Conservation (phyloP, 2,113 vertebrate species). For the Laterallus jamaicensis region DNA sequence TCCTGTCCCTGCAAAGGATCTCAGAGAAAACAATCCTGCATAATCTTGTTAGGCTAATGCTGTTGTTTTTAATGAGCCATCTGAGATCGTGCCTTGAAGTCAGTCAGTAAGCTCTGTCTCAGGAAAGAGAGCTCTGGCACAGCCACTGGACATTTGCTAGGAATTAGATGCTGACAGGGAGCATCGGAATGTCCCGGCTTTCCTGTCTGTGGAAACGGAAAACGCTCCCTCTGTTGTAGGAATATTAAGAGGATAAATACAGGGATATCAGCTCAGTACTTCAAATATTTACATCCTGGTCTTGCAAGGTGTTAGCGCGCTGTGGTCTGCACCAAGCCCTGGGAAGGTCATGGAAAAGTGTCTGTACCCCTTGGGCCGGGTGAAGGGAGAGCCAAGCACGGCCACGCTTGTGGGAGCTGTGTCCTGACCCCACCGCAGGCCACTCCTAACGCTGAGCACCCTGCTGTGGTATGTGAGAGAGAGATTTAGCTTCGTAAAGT, state of each 20-base stretch:
- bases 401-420: rapidly evolving
- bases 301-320: neutral
- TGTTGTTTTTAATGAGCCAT: neutral
- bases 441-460: neutral
- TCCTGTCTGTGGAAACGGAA: neutral
- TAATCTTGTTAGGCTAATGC: neutral
- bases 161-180: neutral
- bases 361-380: rapidly evolving
- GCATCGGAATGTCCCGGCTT: neutral
- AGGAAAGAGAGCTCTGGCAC: neutral
- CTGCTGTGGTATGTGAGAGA: neutral
- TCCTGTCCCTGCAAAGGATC: neutral
- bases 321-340: neutral
- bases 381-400: neutral
- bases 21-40: neutral
- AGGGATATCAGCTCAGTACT: neutral
- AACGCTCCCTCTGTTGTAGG: neutral
- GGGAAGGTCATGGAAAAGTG: neutral
- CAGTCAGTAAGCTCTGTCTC: neutral
- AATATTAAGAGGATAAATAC: neutral
- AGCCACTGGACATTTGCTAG: neutral
- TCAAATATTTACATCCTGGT: neutral
- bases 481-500: neutral
- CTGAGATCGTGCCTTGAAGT: neutral
- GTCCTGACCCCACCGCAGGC: neutral